Evolutionary conservation across 2,888 invertebrate genomes (phyloP).

Genomic region (Lycia hirtaria): DNA sequence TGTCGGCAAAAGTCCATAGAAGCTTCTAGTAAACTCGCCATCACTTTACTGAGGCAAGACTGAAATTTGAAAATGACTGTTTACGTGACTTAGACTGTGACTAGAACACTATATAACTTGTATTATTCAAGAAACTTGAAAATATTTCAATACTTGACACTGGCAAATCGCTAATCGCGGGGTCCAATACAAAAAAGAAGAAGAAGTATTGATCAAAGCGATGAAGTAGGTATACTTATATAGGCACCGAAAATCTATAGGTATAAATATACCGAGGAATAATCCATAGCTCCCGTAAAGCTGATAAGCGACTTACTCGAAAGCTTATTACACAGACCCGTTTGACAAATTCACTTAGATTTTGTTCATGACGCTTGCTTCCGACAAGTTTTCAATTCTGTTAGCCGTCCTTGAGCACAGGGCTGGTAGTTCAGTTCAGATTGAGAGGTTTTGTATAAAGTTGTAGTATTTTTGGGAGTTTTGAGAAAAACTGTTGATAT

Average conservation of each 20-base stretch:
- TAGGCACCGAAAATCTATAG: not conserved
- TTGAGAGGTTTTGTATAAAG: slow-evolving; percentile 19
- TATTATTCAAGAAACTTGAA: too few relatives aligned
- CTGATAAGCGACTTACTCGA: slow-evolving; percentile 63
- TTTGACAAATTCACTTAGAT: slow-evolving; percentile 81
- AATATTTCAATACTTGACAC: too few relatives aligned
- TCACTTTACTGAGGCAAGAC: too few relatives aligned
- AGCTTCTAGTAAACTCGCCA: too few relatives aligned
- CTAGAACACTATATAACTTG: too few relatives aligned
- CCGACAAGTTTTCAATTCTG: slow-evolving; percentile 69
- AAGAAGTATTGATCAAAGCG: slow-evolving; percentile 6
- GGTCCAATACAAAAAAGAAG: too few relatives aligned
- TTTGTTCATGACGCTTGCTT: slow-evolving; percentile 72
- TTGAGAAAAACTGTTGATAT: not conserved
- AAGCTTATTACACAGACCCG: slow-evolving; percentile 76
- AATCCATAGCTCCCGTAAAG: slow-evolving; percentile 46
- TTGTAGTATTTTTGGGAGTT: slow-evolving; percentile 4
- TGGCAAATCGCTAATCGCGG: too few relatives aligned
- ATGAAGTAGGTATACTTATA: slow-evolving; percentile 1
- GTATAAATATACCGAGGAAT: slow-evolving; percentile 5
- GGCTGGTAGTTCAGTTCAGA: slow-evolving; percentile 33
- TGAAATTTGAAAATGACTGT: too few relatives aligned
- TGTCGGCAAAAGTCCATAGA: too few relatives aligned
- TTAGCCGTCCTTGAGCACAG: slow-evolving; percentile 50
- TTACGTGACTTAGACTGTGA: too few relatives aligned